Base-by-base conservation (phyloP, 2,888 invertebrate species). In the Fragum sueziense region DNA sequence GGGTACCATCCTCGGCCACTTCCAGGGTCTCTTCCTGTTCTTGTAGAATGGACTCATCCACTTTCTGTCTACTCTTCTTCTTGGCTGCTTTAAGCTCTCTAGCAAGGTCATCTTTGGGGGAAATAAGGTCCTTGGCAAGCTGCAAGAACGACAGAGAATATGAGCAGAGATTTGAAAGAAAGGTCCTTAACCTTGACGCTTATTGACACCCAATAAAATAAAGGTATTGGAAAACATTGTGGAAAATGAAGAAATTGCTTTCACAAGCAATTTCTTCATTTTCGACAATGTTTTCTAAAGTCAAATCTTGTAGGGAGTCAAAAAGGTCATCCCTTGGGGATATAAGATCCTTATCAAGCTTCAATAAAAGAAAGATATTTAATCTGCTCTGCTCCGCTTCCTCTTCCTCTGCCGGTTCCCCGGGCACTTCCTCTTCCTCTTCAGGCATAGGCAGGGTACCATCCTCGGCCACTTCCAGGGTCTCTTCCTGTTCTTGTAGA, bases 101-200 rank as follows among this genome's bases (percentile, higher is more conserved):
- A 7, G 87, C 86, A 34, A 90, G 74, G 85, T 90, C 90, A 80
- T 90, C 90, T 85, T 90, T 88, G n/a, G 89, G 90, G 0, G 90
- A 88, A 37, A 76, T 85, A 7, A 90, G 82, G 52, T 79, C 82
- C 68, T 89, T 83, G 6, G 90, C 89, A 29, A 91, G 75, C 91
- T 91, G 72, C 33, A 33, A 33, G 33, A 3, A n/a, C n/a, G n/a
- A n/a, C n/a, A n/a, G n/a, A n/a, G n/a, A n/a, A n/a, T n/a, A n/a
- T n/a, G n/a, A n/a, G n/a, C n/a, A n/a, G n/a, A n/a, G n/a, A n/a
- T n/a, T n/a, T n/a, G n/a, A n/a, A n/a, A n/a, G n/a, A n/a, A n/a
- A n/a, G n/a, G n/a, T n/a, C n/a, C n/a, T n/a, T n/a, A n/a, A n/a
- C n/a, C n/a, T n/a, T n/a, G n/a, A n/a, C n/a, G n/a, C n/a, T n/a